Conservation (phyloP, 2,797 vertebrate species). For the Melanotaenia maccullochi region DNA sequence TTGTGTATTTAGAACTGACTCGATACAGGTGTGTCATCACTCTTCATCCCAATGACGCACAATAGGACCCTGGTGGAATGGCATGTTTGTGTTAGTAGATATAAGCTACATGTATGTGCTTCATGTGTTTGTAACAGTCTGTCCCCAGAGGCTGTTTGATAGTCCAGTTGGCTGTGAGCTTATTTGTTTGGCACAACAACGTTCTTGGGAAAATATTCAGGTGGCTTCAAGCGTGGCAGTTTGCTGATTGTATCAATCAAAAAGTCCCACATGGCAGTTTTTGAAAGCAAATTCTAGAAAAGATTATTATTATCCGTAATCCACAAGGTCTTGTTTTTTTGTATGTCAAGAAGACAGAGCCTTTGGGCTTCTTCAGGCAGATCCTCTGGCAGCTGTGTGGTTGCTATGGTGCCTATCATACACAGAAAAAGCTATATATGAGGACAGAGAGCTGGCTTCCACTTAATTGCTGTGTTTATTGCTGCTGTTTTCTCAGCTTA, state of each 20-base stretch:
- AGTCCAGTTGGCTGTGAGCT: constrained; percentile 18
- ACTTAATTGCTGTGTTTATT: constrained; percentile 49
- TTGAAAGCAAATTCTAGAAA: constrained; percentile 15
- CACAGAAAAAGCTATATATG: constrained; percentile 34
- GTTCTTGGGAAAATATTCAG: constrained; percentile 37
- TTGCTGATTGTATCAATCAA: constrained; percentile 13
- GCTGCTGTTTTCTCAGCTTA: constrained; percentile 36
- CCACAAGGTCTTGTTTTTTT: constrained; percentile 1
- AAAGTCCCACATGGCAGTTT: background rate
- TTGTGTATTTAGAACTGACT: constrained; percentile 37
- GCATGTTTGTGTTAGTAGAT: constrained; percentile 3
- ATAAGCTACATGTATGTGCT: constrained; percentile 13
- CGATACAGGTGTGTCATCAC: constrained; percentile 49
- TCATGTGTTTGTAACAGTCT: constrained; percentile 24
- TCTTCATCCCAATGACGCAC: constrained; percentile 65
- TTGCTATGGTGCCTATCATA: constrained; percentile 57
- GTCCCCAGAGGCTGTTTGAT: constrained; percentile 23
- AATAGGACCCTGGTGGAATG: constrained; percentile 56
- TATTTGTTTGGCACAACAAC: constrained; percentile 36
- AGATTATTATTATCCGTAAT: background rate
- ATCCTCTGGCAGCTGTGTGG: constrained; percentile 43
- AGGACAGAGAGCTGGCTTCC: constrained; percentile 39
- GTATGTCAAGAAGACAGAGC: constrained; percentile 20
- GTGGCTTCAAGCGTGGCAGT: constrained; percentile 11
- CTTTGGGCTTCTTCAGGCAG: constrained; percentile 42